Evolutionary conservation across 2,888 invertebrate species (phyloP).

Genomic region (Drosophila anceps): DNA sequence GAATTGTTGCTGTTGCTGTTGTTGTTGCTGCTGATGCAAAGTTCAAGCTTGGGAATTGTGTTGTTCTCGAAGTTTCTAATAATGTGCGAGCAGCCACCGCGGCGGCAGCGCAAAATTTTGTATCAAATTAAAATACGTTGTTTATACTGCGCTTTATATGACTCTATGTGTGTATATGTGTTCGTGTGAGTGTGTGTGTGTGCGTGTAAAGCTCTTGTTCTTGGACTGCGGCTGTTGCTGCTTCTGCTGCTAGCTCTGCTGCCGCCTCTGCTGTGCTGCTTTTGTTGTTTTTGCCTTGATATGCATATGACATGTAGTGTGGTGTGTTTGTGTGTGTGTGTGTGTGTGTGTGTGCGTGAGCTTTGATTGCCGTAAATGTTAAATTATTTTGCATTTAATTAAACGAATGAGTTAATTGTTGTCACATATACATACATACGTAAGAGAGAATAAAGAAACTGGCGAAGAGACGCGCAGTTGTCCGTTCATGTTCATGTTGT

Average conservation of each 20-base stretch:
- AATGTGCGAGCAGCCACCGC: constrained; percentile 1
- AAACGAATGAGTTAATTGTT: constrained; percentile 67
- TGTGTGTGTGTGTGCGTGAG: constrained; percentile 23
- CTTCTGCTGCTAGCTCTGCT: constrained; percentile 40
- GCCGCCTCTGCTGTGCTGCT: constrained; percentile 32
- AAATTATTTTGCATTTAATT: constrained; percentile 76
- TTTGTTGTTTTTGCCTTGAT: constrained; percentile 38
- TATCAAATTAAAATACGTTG: constrained; percentile 44
- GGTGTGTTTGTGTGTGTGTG: constrained; percentile 32
- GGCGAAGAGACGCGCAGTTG: constrained; percentile 21
- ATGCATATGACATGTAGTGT: constrained; percentile 40
- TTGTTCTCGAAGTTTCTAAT: constrained; percentile 60
- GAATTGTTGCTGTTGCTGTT: constrained; percentile 25
- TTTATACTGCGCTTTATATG: constrained; percentile 22
- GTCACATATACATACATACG: constrained; percentile 38
- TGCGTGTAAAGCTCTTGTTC: constrained; percentile 36
- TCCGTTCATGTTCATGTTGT: constrained; percentile 27
- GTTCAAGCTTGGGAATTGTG: constrained; percentile 42
- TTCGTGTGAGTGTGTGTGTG: constrained; percentile 17
- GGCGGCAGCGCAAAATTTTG: constrained; percentile 17
- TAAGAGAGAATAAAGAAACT: constrained; percentile 32
- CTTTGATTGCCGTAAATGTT: constrained; percentile 60
- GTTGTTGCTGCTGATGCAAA: constrained; percentile 45
- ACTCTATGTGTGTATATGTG: constrained; percentile 14
- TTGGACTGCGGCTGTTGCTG: constrained; percentile 39